Evolutionary conservation across 1,140 invertebrate species (phyloP).

Genomic region (Pogonognathellus flavescens): DNA sequence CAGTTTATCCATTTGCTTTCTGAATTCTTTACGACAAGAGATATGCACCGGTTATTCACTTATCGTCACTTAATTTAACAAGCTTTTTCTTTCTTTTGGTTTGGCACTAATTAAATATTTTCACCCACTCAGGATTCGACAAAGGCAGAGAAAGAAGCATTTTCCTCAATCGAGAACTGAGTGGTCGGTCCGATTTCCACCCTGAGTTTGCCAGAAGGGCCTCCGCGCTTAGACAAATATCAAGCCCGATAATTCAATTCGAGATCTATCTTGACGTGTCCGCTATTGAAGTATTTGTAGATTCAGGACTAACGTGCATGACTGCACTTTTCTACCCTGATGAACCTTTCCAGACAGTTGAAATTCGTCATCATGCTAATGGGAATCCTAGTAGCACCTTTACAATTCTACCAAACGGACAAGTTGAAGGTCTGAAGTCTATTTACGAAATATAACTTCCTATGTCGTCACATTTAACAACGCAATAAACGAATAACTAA

Average conservation of each 20-base stretch:
- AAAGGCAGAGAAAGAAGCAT: not conserved
- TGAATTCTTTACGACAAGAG: not conserved
- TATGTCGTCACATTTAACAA: too few species aligned
- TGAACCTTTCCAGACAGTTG: slow-evolving; percentile 32
- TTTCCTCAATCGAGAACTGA: slow-evolving; percentile 49
- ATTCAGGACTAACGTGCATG: slow-evolving; percentile 57
- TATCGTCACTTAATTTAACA: too few species aligned
- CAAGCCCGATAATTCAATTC: not conserved
- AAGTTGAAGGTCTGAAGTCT: slow-evolving; percentile 20
- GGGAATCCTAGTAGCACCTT: not conserved
- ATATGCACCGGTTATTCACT: not conserved
- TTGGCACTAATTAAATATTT: too few species aligned
- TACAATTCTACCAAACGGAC: not conserved
- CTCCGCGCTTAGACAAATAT: slow-evolving; percentile 10
- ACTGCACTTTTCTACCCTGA: slow-evolving; percentile 60
- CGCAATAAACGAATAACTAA: too few species aligned
- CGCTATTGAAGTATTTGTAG: slow-evolving; percentile 60
- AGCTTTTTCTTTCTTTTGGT: too few species aligned
- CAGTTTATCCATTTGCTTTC: slow-evolving; percentile 11
- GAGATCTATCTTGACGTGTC: slow-evolving; percentile 51
- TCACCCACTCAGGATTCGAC: too few species aligned
- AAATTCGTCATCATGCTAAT: slow-evolving; percentile 46
- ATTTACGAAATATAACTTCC: slow-evolving; percentile 41
- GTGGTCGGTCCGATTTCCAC: slow-evolving; percentile 29
- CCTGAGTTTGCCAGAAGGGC: not conserved